These are phyloP conservation scores for Sebastes itinus DNA, from an alignment of 2,797 vertebrate species.

Conservation along the genomic window DNA sequence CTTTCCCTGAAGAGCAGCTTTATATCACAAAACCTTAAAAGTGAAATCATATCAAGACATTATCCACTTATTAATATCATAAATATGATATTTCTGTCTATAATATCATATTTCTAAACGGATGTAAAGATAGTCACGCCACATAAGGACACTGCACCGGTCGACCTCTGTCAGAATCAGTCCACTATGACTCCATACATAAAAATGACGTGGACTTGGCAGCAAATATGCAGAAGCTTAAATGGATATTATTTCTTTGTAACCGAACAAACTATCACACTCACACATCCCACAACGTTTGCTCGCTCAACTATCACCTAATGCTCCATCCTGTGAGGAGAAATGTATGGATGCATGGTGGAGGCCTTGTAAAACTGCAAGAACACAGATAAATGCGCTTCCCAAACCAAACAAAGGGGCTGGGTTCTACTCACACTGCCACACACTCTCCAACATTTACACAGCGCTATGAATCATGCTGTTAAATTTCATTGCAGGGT, in stretches of 20 bases:
- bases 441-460: constrained; percentile 5
- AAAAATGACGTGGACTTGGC: neutral
- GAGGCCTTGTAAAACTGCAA: neutral
- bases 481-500: constrained; percentile 35
- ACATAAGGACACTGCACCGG: neutral
- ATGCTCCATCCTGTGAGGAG: neutral
- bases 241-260: neutral
- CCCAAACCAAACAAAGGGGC: constrained; percentile 3
- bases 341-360: neutral
- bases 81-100: neutral
- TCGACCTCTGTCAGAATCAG: constrained; percentile 22
- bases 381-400: neutral
- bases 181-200: neutral
- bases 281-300: neutral
- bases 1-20: constrained; percentile 11
- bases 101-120: neutral
- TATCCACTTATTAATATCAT: neutral
- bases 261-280: neutral
- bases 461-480: constrained; percentile 21
- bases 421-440: constrained; percentile 6
- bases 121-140: constrained; percentile 4
- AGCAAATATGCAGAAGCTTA: neutral
- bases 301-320: neutral
- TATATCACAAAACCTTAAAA: neutral
- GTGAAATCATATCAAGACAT: neutral